Base-by-base conservation (phyloP, 1,140 invertebrate species). In the Latrodectus geometricus region DNA sequence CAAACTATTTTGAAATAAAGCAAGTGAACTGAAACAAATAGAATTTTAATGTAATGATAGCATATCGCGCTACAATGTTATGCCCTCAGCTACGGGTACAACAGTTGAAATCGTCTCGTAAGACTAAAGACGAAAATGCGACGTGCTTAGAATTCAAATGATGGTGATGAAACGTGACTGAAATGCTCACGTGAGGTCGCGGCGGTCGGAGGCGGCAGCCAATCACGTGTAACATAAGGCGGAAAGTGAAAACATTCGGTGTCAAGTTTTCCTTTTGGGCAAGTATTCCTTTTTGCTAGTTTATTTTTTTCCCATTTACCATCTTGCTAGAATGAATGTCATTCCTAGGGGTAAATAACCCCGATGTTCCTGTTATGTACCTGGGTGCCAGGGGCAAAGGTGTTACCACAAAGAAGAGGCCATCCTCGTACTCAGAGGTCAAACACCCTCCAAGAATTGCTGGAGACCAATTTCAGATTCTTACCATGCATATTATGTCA, bases 281-380 rank as follows among this genome's bases (percentile, higher is more conserved):
- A 17, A 14, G 35, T 23, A 9, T 74, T 8, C 74, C n/a, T 7
- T 76, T 54, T 54, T 76, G 20, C 9, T n/a, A n/a, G n/a, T n/a
- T n/a, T n/a, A n/a, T n/a, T 50, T 54, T 76, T 21, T 11, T 50
- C 5, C 9, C n/a, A 0, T 20, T 21, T 56, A 20, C 49, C 23
- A 9, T 78, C 65, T 61, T 50, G 15, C 14, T 17, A 12, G 56
- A 12, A 61, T 14, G 54, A 20, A 76, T 48, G 20, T 61, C 12
- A 4, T 4, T 17, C 52, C 21, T n/a, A 66, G 35, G 48, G 76
- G 76, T 78, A 78, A 78, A 78, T 66, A 78, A 78, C 76, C 76
- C 76, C 20, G 61, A 50, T 78, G 21, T 76, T 76, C 52, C 0
- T 21, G 9, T 56, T 76, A 52, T 23, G n/a, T 48, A 23, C 52